phyloP scores from a whole-genome alignment of 2,113 vertebrate genomes.

The Gymnocephalus cernua region DNA sequence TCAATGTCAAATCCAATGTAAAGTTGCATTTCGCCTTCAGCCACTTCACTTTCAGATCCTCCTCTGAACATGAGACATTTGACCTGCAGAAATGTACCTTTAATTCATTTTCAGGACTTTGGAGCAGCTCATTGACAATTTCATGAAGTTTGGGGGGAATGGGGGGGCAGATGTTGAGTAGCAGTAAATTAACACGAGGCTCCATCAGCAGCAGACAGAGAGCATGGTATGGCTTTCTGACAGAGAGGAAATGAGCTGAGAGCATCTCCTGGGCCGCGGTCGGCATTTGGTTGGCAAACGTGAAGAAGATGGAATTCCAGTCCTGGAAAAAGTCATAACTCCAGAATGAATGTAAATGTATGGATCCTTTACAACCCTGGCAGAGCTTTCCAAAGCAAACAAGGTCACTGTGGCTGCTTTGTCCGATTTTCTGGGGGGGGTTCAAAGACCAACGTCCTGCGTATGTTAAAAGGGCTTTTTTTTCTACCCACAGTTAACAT shows the following conservation, averaged over 20 bases:
- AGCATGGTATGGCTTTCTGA: conserved; percentile 53
- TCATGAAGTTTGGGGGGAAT: conserved; percentile 23
- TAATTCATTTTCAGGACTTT: conserved; percentile 31
- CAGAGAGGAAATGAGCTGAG: conserved; percentile 76
- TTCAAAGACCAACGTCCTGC: conserved; percentile 49
- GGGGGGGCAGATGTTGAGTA: conserved; percentile 47
- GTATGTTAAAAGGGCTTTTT: conserved; percentile 38
- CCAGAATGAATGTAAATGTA: conserved; percentile 37
- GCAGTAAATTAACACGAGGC: conserved; percentile 70
- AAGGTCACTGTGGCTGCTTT: conserved; percentile 68
- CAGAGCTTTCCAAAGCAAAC: conserved; percentile 75
- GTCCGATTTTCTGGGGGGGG: conserved; percentile 60
- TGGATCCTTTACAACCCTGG: conserved; percentile 49
- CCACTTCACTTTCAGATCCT: neutral
- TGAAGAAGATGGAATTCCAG: conserved; percentile 66
- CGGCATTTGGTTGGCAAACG: conserved; percentile 62
- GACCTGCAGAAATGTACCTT: conserved; percentile 25
- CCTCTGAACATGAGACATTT: conserved; percentile 8
- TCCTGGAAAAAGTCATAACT: conserved; percentile 71
- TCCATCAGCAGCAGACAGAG: conserved; percentile 56
- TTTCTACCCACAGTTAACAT: conserved; percentile 40
- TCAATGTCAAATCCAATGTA: neutral
- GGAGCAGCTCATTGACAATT: conserved; percentile 41
- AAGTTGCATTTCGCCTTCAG: neutral
- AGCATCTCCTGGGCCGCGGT: conserved; percentile 70